A percentile compares a stretch with the other conserved stretches of the same genome.
Evolutionary conservation across 2,113 vertebrate genomes (phyloP).

Genomic region (Rostratula benghalensis): DNA sequence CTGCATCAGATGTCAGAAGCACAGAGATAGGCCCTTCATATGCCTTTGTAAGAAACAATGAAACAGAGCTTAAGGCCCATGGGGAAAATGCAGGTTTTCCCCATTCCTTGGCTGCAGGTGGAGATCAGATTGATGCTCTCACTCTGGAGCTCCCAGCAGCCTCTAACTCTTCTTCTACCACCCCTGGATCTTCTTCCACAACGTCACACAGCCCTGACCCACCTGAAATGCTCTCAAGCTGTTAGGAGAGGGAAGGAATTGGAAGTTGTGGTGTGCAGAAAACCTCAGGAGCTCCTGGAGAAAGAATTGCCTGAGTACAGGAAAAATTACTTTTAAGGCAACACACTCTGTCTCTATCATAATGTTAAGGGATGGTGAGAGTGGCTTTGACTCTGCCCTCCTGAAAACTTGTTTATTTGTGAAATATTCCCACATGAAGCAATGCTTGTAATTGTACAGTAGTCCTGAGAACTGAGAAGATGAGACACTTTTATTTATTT

Average conservation of each 20-base stretch:
- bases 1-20: not conserved
- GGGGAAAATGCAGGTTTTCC: not conserved
- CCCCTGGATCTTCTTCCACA: not conserved
- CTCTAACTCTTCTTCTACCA: not conserved
- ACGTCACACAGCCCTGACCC: not conserved
- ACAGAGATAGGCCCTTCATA: not conserved
- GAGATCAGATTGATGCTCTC: not conserved
- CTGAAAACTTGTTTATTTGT: not conserved
- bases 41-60: not conserved
- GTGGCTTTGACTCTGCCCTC: not conserved
- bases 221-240: not conserved
- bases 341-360: not conserved
- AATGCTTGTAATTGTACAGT: not conserved
- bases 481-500: not conserved
- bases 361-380: not conserved
- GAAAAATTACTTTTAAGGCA: not conserved
- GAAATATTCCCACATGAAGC: not conserved
- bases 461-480: not conserved
- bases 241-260: not conserved
- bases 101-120: not conserved
- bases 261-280: not conserved
- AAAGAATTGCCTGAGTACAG: not conserved
- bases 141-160: not conserved
- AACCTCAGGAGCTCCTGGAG: not conserved
- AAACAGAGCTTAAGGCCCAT: not conserved